Base-by-base conservation (phyloP, 2,888 invertebrate species). In the Theretra japonica region DNA sequence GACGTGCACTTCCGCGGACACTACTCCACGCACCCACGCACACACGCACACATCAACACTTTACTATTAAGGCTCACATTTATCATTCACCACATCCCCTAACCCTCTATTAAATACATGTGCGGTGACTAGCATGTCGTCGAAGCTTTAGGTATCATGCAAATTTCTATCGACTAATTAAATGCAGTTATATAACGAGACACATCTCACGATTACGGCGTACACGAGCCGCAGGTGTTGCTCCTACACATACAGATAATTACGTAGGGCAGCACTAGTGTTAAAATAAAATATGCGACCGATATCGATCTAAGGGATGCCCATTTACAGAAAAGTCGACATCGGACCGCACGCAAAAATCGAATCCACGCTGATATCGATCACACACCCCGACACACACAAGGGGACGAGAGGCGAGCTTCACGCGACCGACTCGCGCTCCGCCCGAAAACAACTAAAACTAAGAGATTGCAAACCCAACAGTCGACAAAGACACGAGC, bases 381-480 rank as follows among this genome's bases (percentile, higher is more conserved):
- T 48, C 65, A 41, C 48, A 48, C 33, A 41, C 33, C 41, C 0
- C 62, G 41, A 33, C 17, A 65, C 65, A 17, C 65, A 23, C 33
- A 65, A 21, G 41, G 41, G 41, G 21, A 33, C n/a, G 33, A 30
- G 60, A 41, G 41, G 62, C 72, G 62, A 68, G 56, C 60, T 65
- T 7, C 53, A 53, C 53, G 53, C 53, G 53, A 53, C n/a, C 53
- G n/a, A 53, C 50, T 74, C 74, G 59, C 72, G 71, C 23, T 57
- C 72, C 65, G 50, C 48, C 23, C 65, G 17, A 7, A 65, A 65
- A 48, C 65, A 81, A 80, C 78, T 83, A 82, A 86, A 85, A 82
- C 87, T 88, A 85, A 81, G 89, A 90, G 88, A 87, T 86, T 85
- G 81, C 84, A 77, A 77, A 82, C 53, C 79, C 79, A 76, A 79